Evolutionary conservation across 2,888 invertebrate genomes (phyloP), one percentile per base, ranked within the genome.

Genomic region (Stenchaetothrips biformis): DNA sequence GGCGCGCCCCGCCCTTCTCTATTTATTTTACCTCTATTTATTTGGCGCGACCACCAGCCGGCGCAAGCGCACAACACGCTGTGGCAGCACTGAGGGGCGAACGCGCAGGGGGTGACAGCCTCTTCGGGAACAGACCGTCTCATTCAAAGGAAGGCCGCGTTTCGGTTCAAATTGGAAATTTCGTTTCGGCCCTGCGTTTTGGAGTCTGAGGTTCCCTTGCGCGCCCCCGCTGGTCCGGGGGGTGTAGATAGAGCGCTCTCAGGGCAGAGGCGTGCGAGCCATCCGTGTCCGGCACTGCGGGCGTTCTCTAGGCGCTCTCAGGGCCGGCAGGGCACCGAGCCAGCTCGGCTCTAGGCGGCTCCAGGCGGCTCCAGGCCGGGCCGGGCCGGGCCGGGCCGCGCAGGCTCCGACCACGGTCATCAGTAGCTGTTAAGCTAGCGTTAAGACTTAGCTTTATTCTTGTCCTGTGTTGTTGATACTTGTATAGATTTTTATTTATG

Each of bases 221-320:
- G 67, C 67, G 21, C 67, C 67, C 67, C 67, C 25, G 67, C 67
- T 74, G 67, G 67, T 74, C 67, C 67, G 67, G 67, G 67, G 67
- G 67, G 9, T 53, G 53, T 13, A 21, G 67, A 67, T 25, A 25
- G 67, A 21, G 37, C 25, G 25, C 67, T 37, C 37, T 37, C 37
- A 37, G 37, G 37, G 37, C 37, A 37, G 37, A 37, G 37, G 37
- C 37, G 37, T 4, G 37, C 37, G 37, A 37, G 37, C 37, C 37
- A 37, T 37, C 37, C 37, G 2, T 37, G 37, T 37, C 37, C 4
- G 37, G 37, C 37, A 37, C 37, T 37, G 37, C 37, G 37, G 37
- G 37, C 37, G 37, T 4, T 37, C 37, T 37, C 37, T 4, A 1
- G 37, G 37, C 37, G 37, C 37, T 37, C 37, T 2, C 37, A 37